Evolutionary conservation across 2,888 invertebrate genomes (phyloP).

Genomic region (Salticus scenicus): DNA sequence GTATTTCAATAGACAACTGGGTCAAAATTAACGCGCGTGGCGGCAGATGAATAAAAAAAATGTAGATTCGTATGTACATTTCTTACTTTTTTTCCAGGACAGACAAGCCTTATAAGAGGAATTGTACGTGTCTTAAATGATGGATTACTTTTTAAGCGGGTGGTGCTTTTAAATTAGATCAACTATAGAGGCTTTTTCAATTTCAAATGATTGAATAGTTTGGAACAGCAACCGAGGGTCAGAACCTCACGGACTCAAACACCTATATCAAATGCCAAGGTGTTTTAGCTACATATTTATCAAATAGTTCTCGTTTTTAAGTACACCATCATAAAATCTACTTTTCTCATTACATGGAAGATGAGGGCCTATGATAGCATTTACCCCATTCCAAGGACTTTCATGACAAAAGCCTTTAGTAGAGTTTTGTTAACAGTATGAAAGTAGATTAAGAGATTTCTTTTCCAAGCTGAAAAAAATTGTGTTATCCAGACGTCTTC

Average conservation of each 20-base stretch:
- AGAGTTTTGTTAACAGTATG: neutral
- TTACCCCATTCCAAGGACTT: neutral
- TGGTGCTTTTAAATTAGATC: slow-evolving; percentile 54
- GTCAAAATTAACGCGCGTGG: slow-evolving; percentile 55
- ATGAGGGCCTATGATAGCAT: neutral
- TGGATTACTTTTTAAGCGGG: slow-evolving; percentile 51
- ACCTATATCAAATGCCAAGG: neutral
- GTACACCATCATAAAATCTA: no score
- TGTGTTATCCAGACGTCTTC: neutral
- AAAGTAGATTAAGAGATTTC: neutral
- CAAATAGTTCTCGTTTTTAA: neutral
- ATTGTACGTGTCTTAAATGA: slow-evolving; percentile 30
- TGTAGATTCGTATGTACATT: neutral
- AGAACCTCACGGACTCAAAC: slow-evolving; percentile 24
- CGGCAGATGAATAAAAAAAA: slow-evolving; percentile 28
- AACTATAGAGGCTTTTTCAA: slow-evolving; percentile 35
- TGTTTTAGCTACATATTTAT: neutral
- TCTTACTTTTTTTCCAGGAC: slow-evolving; percentile 47
- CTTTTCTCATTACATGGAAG: no score
- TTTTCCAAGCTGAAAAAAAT: neutral
- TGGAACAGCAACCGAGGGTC: slow-evolving; percentile 23
- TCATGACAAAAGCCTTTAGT: neutral
- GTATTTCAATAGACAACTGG: slow-evolving; percentile 29
- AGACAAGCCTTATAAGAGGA: slow-evolving; percentile 57
- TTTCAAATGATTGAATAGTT: slow-evolving; percentile 35